Conservation (phyloP, 2,888 invertebrate genomes). For the Andrena chrysosceles region DNA sequence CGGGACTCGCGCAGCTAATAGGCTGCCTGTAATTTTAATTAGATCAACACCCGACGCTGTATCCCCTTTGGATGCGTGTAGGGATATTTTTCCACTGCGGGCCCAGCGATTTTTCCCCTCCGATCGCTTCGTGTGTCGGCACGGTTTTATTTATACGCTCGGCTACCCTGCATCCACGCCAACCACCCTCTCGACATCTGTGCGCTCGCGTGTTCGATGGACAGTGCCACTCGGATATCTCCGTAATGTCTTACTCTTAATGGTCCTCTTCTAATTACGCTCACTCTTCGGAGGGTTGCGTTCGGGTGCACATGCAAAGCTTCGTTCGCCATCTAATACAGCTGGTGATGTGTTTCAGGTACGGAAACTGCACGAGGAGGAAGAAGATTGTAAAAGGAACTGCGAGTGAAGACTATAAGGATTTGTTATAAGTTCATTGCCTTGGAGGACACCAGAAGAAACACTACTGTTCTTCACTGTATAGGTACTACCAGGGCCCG, state of each 20-base stretch:
- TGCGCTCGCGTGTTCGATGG: conserved; percentile 16
- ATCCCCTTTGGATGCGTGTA: conserved; percentile 55
- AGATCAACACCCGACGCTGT: conserved; percentile 69
- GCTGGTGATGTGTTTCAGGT: too few relatives aligned
- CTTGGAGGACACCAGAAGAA: too few relatives aligned
- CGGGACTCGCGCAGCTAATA: conserved; percentile 62
- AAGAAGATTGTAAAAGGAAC: too few relatives aligned
- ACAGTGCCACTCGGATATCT: neutral
- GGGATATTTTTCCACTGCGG: conserved; percentile 23
- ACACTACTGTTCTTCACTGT: too few relatives aligned
- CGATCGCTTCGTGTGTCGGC: conserved; percentile 1
- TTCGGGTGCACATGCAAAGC: neutral
- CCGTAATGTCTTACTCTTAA: neutral
- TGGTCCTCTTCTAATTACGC: neutral
- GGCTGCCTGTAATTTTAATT: conserved; percentile 71
- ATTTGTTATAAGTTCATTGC: too few relatives aligned
- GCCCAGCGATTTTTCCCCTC: neutral
- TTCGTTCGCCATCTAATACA: neutral
- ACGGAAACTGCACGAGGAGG: too few relatives aligned
- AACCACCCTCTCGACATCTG: conserved; percentile 21
- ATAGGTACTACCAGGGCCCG: too few relatives aligned
- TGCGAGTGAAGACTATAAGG: too few relatives aligned
- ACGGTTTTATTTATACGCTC: conserved; percentile 49
- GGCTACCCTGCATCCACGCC: neutral
- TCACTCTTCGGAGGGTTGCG: neutral